A percentile compares a stretch with the other conserved stretches of the same genome.
These are phyloP conservation scores for Drosophila neotestacea DNA, from an alignment of 2,888 invertebrate species.

Conservation along the genomic window DNA sequence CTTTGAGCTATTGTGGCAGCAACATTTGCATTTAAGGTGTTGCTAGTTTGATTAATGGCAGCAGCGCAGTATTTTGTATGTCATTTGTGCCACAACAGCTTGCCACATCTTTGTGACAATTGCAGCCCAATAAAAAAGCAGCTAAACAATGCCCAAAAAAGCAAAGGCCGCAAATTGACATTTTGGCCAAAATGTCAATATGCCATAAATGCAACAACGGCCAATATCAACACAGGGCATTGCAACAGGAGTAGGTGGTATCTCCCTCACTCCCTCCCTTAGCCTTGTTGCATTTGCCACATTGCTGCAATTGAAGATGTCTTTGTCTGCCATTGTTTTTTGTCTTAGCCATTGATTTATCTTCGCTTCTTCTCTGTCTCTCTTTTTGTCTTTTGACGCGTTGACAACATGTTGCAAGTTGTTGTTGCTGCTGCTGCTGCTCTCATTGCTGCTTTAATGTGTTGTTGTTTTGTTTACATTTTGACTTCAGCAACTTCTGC, in stretches of 20 bases:
- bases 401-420: constrained; percentile 62
- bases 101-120: constrained; percentile 40
- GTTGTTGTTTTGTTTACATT: constrained; percentile 57
- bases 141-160: constrained; percentile 37
- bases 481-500: constrained; percentile 19
- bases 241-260: not conserved
- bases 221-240: constrained; percentile 8
- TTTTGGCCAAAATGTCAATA: constrained; percentile 75
- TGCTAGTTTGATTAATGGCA: constrained; percentile 58
- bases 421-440: constrained; percentile 25
- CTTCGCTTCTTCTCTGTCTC: constrained; percentile 1
- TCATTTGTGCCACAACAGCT: constrained; percentile 23
- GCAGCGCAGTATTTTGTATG: constrained; percentile 26
- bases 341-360: constrained; percentile 16
- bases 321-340: constrained; percentile 39
- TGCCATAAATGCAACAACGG: constrained; percentile 53
- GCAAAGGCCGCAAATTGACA: constrained; percentile 71
- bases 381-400: constrained; percentile 25
- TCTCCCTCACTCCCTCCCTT: not conserved
- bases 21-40: constrained; percentile 59
- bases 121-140: constrained; percentile 39
- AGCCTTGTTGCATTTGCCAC: not conserved
- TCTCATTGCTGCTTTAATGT: constrained; percentile 26
- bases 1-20: constrained; percentile 24
- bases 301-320: constrained; percentile 48